Base-by-base conservation (phyloP, 2,113 vertebrate genomes). In the Tychaedon coryphoeus region DNA sequence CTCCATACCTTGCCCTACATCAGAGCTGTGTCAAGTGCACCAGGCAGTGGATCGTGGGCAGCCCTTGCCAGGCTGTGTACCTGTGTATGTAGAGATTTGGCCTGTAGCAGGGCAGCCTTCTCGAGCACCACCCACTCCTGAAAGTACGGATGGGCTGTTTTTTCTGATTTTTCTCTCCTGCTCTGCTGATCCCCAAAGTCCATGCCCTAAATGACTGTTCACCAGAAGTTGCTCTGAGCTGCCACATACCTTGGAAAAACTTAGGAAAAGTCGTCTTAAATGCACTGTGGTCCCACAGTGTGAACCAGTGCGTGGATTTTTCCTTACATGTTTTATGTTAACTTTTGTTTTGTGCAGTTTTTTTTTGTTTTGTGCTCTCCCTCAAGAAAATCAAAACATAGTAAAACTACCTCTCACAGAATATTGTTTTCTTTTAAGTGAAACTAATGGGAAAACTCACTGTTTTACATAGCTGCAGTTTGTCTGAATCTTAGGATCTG, bases 1-100 rank as follows among this genome's bases (percentile, higher is more conserved):
- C 42, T 57, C 60, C 6, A 0, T 29, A 42, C 50, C 69, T 56
- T 47, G n/a, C 42, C 58, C 29, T 54, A 9, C 42, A 29, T 0
- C 9, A n/a, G 70, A 65, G 16, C 61, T 50, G 51, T 10, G 26
- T 64, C 31, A 25, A 45, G 13, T 1, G 2, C 12, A 7, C 8
- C 14, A 14, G 62, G 40, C 33, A 38, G 26, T 18, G 50, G 33
- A 23, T 8, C 34, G 3, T 8, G 12, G 12, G 50, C 25, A 79
- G 43, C 7, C 7, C 57, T 91, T 75, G 34, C 19, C 40, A 56
- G 34, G 31, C 75, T 66, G 10, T 53, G 38, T 20, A 7, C 29
- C 45, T 65, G 3, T 8, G 1, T 42, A 2, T 2, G 0, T 33
- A 69, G n/a, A 26, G 53, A 13, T 34, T 69, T 51, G 43, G 22